Evolutionary conservation across 2,113 vertebrate genomes (phyloP).

Genomic region (Etia nguti): DNA sequence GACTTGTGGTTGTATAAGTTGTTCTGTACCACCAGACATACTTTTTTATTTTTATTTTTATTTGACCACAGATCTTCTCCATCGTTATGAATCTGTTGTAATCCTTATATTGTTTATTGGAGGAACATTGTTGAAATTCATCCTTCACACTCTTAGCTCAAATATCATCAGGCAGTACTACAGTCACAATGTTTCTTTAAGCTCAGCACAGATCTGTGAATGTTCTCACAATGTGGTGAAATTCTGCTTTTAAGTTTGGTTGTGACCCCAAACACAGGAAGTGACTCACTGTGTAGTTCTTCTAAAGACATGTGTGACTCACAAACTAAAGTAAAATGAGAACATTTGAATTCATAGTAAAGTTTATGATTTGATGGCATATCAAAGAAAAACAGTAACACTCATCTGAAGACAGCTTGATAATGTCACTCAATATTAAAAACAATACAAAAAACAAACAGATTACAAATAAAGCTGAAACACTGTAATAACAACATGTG

Average conservation of each 20-base stretch:
- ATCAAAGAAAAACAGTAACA: background rate
- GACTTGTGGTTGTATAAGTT: background rate
- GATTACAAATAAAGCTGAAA: background rate
- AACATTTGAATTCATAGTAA: background rate
- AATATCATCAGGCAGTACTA: fast-evolving
- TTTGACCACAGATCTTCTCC: background rate
- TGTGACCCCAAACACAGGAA: background rate
- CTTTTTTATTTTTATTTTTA: background rate
- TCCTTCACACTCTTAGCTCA: fast-evolving
- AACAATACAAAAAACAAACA: background rate
- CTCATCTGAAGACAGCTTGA: background rate
- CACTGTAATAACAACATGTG: background rate
- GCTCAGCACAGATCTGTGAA: background rate
- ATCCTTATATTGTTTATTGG: fast-evolving
- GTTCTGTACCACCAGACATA: background rate
- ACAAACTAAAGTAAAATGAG: background rate
- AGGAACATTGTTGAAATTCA: fast-evolving
- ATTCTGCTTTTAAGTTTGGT: background rate
- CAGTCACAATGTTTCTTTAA: background rate
- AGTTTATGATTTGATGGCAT: background rate
- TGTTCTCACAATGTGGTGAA: fast-evolving
- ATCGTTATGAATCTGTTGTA: background rate
- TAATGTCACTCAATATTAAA: background rate
- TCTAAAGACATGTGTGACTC: background rate
- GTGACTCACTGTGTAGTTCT: background rate